A percentile compares a stretch with the other conserved stretches of the same genome.
Evolutionary conservation across 1,140 invertebrate species (phyloP).

Genomic region (Hycleus phaleratus): DNA sequence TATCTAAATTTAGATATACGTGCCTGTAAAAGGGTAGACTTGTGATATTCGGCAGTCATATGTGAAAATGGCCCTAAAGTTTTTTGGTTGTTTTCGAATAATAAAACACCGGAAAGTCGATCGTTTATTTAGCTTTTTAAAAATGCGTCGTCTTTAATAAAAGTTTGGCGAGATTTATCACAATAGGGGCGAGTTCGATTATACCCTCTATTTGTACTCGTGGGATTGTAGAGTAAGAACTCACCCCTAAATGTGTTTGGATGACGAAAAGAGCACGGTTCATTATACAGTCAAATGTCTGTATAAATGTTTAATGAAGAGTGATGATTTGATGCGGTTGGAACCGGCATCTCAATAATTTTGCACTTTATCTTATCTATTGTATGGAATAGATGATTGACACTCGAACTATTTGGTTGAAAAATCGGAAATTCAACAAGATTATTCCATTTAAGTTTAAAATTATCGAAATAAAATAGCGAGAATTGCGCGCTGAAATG

Average conservation of each 20-base stretch:
- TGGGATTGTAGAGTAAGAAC: constrained; percentile 14
- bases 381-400: too few relatives aligned
- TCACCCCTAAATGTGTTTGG: constrained; percentile 1
- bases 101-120: neutral
- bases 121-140: neutral
- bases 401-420: too few relatives aligned
- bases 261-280: constrained; percentile 31
- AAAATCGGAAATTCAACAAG: neutral
- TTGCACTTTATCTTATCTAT: too few relatives aligned
- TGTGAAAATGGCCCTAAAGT: neutral
- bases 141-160: too few relatives aligned
- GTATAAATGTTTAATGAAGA: constrained; percentile 41
- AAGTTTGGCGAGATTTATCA: constrained; percentile 26
- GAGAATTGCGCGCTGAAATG: neutral
- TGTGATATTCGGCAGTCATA: neutral
- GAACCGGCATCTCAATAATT: too few relatives aligned
- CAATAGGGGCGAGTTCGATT: constrained; percentile 24
- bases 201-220: constrained; percentile 24
- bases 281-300: constrained; percentile 40
- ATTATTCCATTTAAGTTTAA: constrained; percentile 2
- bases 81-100: neutral
- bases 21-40: neutral
- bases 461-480: too few relatives aligned
- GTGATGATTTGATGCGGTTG: constrained; percentile 36
- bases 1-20: too few relatives aligned